These are phyloP conservation scores for Brachyrhaphis roseni DNA, from an alignment of 2,797 vertebrate genomes.

Conservation along the genomic window DNA sequence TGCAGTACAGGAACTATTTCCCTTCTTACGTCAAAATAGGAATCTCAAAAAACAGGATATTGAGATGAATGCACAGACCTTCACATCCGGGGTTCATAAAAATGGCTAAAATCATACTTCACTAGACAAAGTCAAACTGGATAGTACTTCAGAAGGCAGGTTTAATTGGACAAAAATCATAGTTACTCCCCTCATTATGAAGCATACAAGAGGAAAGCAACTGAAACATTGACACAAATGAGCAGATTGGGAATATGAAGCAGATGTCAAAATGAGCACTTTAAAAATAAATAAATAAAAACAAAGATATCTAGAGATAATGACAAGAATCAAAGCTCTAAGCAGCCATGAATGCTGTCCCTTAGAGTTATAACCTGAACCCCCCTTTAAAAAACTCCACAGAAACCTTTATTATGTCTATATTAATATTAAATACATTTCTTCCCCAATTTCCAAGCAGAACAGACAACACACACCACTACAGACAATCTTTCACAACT, in stretches of 20 bases:
- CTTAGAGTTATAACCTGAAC: neutral
- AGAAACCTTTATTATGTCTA: neutral
- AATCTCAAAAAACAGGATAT: neutral
- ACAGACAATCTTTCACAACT: constrained; percentile 11
- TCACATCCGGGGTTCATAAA: neutral
- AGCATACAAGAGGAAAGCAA: neutral
- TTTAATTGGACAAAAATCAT: neutral
- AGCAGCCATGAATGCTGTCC: neutral
- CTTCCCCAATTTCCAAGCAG: neutral
- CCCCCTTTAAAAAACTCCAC: neutral
- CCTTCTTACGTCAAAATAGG: neutral
- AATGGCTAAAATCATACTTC: neutral
- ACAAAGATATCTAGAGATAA: neutral
- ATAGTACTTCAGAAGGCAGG: neutral
- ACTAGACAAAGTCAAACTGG: neutral
- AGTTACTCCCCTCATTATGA: neutral
- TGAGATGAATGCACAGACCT: neutral
- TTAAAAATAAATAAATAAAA: neutral
- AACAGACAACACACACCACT: neutral
- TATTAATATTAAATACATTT: neutral
- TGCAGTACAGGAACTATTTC: neutral
- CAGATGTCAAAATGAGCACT: neutral
- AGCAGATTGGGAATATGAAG: neutral
- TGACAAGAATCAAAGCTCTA: neutral
- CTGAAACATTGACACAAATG: neutral